Conservation (phyloP, 2,797 vertebrate genomes). For the Halcyon badia region DNA sequence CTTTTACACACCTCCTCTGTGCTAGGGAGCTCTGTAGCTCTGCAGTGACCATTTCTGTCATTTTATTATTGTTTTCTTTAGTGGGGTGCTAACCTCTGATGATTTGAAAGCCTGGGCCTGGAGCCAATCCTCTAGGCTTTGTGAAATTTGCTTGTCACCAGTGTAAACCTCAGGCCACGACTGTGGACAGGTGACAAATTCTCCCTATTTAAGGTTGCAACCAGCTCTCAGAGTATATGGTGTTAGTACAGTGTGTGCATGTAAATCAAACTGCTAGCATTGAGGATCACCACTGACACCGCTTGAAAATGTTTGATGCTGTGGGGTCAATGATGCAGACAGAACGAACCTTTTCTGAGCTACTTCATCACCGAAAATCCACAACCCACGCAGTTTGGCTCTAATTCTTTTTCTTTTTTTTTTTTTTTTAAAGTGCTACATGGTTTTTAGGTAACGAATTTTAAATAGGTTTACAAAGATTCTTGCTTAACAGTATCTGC, state of each 20-base stretch:
- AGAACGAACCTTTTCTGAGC: background rate
- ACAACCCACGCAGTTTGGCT: background rate
- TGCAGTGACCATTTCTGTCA: background rate
- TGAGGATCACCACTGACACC: background rate
- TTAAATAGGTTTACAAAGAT: background rate
- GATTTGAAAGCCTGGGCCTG: background rate
- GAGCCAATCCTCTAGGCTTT: constrained; percentile 5
- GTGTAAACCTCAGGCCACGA: background rate
- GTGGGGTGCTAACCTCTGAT: background rate
- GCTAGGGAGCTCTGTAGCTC: background rate
- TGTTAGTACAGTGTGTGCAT: background rate
- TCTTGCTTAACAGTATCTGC: background rate
- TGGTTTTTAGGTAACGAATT: background rate
- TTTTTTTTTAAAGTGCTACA: background rate
- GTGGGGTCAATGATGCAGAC: background rate
- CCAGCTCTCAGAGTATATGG: background rate
- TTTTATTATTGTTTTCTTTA: constrained; percentile 16
- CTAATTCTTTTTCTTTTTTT: background rate
- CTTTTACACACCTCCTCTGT: background rate
- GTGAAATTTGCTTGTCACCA: background rate
- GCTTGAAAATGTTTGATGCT: background rate
- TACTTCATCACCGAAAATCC: background rate
- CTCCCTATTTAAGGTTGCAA: background rate
- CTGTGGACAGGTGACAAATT: constrained; percentile 28
- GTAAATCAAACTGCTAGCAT: background rate